Conservation (phyloP, 2,797 vertebrate genomes). For the Choloepus didactylus region DNA sequence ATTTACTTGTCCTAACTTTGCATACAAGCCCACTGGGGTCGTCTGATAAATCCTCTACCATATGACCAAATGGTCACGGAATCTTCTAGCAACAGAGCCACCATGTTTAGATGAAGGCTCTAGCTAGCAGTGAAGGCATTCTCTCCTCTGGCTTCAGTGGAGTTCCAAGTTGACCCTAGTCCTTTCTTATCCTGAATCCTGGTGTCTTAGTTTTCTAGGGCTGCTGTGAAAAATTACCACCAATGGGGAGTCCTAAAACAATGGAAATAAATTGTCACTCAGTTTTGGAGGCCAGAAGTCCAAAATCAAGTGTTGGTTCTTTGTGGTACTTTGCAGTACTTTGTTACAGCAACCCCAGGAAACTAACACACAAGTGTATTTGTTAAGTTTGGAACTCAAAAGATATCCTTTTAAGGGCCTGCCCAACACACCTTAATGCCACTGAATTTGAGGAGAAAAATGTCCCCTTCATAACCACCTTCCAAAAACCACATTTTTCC, state of each 20-base stretch:
- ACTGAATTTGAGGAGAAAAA: background rate
- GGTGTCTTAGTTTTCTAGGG: too few relatives aligned
- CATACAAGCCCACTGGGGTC: accelerated
- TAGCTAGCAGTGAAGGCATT: background rate
- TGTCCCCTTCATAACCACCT: too few relatives aligned
- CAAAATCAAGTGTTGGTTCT: too few relatives aligned
- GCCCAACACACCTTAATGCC: background rate
- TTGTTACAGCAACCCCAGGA: too few relatives aligned
- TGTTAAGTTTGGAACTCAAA: background rate
- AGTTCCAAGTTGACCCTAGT: too few relatives aligned
- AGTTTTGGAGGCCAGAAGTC: too few relatives aligned
- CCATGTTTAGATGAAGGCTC: background rate
- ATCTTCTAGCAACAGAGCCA: background rate
- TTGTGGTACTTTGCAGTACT: too few relatives aligned
- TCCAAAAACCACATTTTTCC: background rate
- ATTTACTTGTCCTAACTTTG: accelerated
- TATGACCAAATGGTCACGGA: accelerated
- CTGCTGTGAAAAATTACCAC: too few relatives aligned
- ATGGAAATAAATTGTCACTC: too few relatives aligned
- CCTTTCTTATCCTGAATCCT: too few relatives aligned
- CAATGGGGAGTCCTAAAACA: too few relatives aligned
- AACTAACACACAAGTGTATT: background rate
- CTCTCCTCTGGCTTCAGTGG: background rate
- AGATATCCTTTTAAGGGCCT: background rate
- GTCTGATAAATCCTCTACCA: background rate